These are phyloP conservation scores for Listrodromus nycthemerus DNA, from an alignment of 2,888 invertebrate species.

Conservation along the genomic window DNA sequence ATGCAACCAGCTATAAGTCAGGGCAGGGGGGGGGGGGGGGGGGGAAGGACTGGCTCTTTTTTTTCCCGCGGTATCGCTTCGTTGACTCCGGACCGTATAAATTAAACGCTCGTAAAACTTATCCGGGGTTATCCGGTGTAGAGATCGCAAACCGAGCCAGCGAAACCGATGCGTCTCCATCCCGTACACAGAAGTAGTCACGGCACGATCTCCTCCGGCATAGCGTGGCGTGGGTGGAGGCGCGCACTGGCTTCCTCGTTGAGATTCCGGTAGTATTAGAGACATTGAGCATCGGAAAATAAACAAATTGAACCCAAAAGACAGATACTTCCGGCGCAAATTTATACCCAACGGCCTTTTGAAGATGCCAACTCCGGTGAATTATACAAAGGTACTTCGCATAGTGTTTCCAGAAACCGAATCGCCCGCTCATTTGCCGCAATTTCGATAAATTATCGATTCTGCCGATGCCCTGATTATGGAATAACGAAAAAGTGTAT, in stretches of 20 bases:
- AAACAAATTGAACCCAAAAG: slow-evolving; percentile 22
- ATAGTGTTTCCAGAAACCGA: neutral
- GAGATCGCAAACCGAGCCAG: slow-evolving; percentile 72
- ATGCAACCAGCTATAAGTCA: slow-evolving; percentile 26
- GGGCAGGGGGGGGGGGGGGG: neutral
- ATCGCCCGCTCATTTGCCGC: neutral
- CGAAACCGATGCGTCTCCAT: slow-evolving; percentile 45
- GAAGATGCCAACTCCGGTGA: neutral
- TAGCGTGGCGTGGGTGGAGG: neutral
- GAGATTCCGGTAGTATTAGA: slow-evolving; percentile 37
- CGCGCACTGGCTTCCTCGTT: slow-evolving; percentile 18
- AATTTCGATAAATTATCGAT: neutral
- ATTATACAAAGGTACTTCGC: neutral
- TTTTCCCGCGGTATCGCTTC: slow-evolving; percentile 48
- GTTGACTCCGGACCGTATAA: slow-evolving; percentile 67
- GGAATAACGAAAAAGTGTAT: neutral
- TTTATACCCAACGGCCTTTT: slow-evolving; percentile 20
- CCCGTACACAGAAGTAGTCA: slow-evolving; percentile 19
- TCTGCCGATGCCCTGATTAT: neutral
- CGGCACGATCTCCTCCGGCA: neutral
- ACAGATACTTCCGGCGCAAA: slow-evolving; percentile 43
- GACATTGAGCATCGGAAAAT: slow-evolving; percentile 32
- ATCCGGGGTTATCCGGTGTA: slow-evolving; percentile 64
- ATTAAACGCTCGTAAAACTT: slow-evolving; percentile 69
- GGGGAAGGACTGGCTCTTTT: slow-evolving; percentile 1